Percentiles rank a stretch among this genome's conserved stretches.
Evolutionary conservation across 2,888 invertebrate genomes (phyloP).

Genomic region (Calephelis perditalis): DNA sequence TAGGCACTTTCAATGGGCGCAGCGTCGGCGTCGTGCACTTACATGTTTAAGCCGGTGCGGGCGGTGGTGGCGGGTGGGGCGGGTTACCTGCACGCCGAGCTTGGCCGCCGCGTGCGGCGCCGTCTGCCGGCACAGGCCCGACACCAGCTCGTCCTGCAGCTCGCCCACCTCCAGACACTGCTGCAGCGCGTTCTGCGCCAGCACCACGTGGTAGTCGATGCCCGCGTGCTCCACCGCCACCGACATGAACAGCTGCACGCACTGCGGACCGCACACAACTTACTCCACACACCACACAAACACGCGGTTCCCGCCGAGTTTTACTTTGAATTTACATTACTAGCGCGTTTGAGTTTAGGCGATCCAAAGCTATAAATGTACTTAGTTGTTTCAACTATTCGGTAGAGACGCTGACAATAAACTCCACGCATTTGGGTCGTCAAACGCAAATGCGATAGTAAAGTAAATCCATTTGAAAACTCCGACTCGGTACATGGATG

Average conservation of each 20-base stretch:
- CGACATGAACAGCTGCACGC: conserved; percentile 96
- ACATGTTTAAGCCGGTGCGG: conserved; percentile 17
- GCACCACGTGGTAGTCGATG: conserved; percentile 97
- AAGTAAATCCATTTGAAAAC: too few species aligned
- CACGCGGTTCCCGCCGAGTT: neutral
- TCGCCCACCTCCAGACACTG: conserved; percentile 94
- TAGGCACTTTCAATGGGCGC: too few species aligned
- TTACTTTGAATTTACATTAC: too few species aligned
- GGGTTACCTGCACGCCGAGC: conserved; percentile 87
- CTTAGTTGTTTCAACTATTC: too few species aligned
- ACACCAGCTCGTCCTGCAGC: conserved; percentile 95
- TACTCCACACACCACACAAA: neutral
- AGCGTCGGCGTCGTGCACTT: conserved; percentile 32
- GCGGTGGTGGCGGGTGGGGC: conserved; percentile 56
- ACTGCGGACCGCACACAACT: conserved; percentile 69
- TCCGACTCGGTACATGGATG: too few species aligned
- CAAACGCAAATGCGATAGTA: too few species aligned
- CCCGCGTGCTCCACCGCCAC: conserved; percentile 96
- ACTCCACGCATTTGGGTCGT: too few species aligned
- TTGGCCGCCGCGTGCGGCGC: conserved; percentile 89
- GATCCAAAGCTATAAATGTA: too few species aligned
- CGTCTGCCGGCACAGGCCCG: conserved; percentile 94
- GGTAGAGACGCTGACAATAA: too few species aligned
- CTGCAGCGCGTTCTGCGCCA: conserved; percentile 97
- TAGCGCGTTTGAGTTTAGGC: too few species aligned